These are phyloP conservation scores for Oreonectes daqikongensis DNA, from an alignment of 2,797 vertebrate genomes.

Conservation along the genomic window DNA sequence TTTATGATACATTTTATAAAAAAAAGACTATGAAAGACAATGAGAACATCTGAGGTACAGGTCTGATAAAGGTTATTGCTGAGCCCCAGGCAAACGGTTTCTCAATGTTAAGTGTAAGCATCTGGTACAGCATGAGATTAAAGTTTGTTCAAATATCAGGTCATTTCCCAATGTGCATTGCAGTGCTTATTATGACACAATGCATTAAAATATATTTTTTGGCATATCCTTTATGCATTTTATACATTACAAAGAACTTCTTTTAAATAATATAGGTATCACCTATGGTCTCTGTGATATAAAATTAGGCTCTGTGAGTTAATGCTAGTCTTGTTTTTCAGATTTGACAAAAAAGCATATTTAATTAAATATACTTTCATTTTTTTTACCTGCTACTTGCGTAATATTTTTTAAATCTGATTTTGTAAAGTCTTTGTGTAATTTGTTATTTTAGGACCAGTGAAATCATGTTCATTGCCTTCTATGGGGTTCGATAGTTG, in stretches of 20 bases:
- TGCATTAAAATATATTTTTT: background rate
- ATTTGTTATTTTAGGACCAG: too few species aligned
- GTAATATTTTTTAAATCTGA: too few species aligned
- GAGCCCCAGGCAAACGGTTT: background rate
- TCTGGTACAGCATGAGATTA: background rate
- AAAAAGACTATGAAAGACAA: slow-evolving; percentile 6
- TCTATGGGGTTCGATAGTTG: too few species aligned
- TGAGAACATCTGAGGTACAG: background rate
- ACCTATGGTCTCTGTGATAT: slow-evolving; percentile 3
- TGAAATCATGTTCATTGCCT: too few species aligned
- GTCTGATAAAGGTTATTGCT: background rate
- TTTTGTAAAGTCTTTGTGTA: background rate
- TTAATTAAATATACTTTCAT: background rate
- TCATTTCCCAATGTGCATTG: background rate
- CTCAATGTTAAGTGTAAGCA: slow-evolving; percentile 5
- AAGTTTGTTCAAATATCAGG: background rate
- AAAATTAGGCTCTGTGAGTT: background rate
- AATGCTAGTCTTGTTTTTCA: background rate
- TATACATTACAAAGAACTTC: background rate
- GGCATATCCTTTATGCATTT: background rate
- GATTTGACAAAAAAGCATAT: background rate
- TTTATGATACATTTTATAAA: too few species aligned
- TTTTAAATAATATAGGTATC: background rate
- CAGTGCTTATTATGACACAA: background rate
- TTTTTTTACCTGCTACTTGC: background rate